Percentiles rank a stretch among this genome's conserved stretches.
phyloP scores from a whole-genome alignment of 2,888 invertebrate genomes.

The Pyralis farinalis region DNA sequence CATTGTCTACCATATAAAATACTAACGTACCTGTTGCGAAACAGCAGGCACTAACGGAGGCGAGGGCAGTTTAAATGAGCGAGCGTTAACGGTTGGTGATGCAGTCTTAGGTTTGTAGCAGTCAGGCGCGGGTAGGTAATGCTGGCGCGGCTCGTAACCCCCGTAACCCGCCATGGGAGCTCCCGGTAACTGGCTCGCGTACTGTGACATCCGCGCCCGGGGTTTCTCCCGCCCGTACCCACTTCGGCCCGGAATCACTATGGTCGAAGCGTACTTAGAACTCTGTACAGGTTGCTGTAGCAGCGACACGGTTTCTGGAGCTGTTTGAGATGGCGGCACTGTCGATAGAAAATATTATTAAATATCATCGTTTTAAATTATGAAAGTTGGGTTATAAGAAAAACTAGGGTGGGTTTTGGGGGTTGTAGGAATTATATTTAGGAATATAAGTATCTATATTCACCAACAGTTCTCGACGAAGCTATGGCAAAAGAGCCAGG shows the following conservation, averaged over 20 bases:
- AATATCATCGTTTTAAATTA: no score
- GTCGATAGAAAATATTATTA: slow-evolving; percentile 23
- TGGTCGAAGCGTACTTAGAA: slow-evolving; percentile 56
- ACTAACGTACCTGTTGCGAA: slow-evolving; percentile 47
- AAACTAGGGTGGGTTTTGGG: no score
- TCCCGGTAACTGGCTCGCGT: slow-evolving; percentile 35
- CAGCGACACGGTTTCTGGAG: slow-evolving; percentile 72
- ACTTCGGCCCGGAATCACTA: slow-evolving; percentile 57
- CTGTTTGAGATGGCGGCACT: slow-evolving; percentile 71
- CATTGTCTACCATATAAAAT: no score
- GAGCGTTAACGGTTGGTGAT: slow-evolving; percentile 29
- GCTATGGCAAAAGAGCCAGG: no score
- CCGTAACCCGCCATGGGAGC: slow-evolving; percentile 20
- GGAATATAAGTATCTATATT: no score
- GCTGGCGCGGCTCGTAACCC: slow-evolving; percentile 29
- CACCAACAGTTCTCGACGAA: no score
- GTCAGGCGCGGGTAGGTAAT: slow-evolving; percentile 52
- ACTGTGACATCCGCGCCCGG: slow-evolving; percentile 48
- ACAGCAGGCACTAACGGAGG: slow-evolving; percentile 56
- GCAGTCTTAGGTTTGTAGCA: slow-evolving; percentile 51
- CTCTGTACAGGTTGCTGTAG: slow-evolving; percentile 65
- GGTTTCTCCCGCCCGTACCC: slow-evolving; percentile 60
- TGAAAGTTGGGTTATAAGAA: no score
- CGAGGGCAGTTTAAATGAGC: slow-evolving; percentile 72
- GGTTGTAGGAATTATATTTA: no score